Percentiles rank a stretch among this genome's conserved stretches.
phyloP scores from a whole-genome alignment of 2,113 vertebrate species.

The Malurus elegans region DNA sequence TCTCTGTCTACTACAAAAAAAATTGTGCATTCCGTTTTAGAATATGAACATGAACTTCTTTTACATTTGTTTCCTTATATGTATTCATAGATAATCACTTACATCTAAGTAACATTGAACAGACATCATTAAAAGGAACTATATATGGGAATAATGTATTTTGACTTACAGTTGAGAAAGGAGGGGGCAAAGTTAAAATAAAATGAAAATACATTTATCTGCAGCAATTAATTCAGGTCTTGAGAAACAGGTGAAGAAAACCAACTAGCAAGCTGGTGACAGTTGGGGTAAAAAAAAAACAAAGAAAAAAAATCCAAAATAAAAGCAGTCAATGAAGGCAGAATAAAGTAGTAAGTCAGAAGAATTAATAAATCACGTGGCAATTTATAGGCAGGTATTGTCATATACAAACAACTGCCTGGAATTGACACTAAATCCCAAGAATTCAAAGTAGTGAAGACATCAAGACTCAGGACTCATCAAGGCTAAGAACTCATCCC shows the following conservation, averaged over 20 bases:
- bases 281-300: neutral
- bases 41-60: neutral
- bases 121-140: neutral
- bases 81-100: neutral
- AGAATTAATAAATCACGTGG: neutral
- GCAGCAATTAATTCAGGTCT: neutral
- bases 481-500: neutral
- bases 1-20: neutral
- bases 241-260: neutral
- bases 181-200: neutral
- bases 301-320: neutral
- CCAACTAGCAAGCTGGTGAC: neutral
- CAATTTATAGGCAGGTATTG: neutral
- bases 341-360: neutral
- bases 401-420: neutral
- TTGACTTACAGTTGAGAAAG: neutral
- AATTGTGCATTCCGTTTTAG: neutral
- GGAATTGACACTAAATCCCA: neutral
- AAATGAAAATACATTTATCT: neutral
- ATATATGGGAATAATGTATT: neutral
- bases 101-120: neutral
- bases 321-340: neutral
- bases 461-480: neutral
- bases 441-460: neutral
- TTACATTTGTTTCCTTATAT: neutral